A percentile compares a stretch with the other conserved stretches of the same genome.
Conservation (phyloP, 2,113 vertebrate species). For the Leptosomus discolor region DNA sequence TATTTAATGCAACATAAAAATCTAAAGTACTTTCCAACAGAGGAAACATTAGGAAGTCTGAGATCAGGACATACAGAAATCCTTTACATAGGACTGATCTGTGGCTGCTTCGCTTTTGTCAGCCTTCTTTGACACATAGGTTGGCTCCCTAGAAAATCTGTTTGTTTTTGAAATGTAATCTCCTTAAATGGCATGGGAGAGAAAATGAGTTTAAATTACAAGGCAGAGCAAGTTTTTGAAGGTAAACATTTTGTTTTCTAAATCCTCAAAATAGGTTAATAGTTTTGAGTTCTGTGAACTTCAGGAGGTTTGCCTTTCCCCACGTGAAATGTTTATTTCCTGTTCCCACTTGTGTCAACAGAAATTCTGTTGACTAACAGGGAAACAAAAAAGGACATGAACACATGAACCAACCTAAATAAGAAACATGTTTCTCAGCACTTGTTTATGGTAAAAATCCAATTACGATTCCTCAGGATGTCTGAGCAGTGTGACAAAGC, state of each 20-base stretch:
- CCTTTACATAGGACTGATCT: background rate
- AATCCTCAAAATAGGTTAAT: background rate
- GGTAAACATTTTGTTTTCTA: conserved; percentile 49
- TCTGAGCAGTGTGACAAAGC: background rate
- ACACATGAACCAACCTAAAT: background rate
- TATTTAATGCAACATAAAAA: background rate
- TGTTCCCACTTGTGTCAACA: background rate
- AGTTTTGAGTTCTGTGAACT: background rate
- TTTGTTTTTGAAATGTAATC: conserved; percentile 16
- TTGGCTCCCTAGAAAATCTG: background rate
- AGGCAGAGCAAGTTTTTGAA: background rate
- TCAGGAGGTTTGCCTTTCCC: background rate
- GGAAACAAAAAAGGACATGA: background rate
- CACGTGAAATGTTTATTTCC: background rate
- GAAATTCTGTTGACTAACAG: background rate
- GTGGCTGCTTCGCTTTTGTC: background rate
- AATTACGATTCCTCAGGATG: background rate
- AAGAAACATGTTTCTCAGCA: background rate
- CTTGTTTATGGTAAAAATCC: conserved; percentile 13
- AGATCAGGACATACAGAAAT: background rate
- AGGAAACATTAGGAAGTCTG: background rate
- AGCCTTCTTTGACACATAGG: background rate
- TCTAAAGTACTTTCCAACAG: background rate
- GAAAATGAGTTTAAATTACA: conserved; percentile 10
- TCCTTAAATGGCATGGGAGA: background rate